Evolutionary conservation across 1,140 invertebrate genomes (phyloP), one percentile per base, ranked within the genome.

Genomic region (Proctacanthus coquilletti): DNA sequence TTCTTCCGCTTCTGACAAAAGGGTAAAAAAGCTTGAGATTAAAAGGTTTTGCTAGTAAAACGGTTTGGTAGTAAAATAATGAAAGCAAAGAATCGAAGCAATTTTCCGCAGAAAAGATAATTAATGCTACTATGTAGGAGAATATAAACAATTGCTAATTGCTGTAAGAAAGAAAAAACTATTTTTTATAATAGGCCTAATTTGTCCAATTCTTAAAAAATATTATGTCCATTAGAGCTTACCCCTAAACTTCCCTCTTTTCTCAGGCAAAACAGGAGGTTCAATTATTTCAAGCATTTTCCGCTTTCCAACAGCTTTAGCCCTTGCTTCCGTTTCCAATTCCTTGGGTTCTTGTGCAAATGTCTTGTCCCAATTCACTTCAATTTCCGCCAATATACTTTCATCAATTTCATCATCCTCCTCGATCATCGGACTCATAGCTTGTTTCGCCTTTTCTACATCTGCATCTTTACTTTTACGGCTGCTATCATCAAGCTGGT

Each of bases 381-480:
- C 13, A n/a, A 21, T 32, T 8, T 42, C 17, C 5, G 21, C 40
- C 17, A 36, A 35, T n/a, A n/a, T n/a, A n/a, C n/a, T n/a, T 20
- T 36, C 27, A 2, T 42, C 33, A 14, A 10, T 10, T 21, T 35
- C 32, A 19, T 42, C 37, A 35, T 21, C 23, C 23, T 15, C 13
- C 11, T 32, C 36, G 21, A 37, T 36, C 3, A 21, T 34, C 18
- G 36, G 3, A 0, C 15, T 29, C 18, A 1, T 21, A 13, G 18
- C 18, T 9, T 21, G 8, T n/a, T 10, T 18, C 21, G 5, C 21
- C 14, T 34, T 14, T 1, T 33, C 19, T 23, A 50, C 42, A 39
- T 56, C 34, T 1, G 52, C n/a, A n/a, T 47, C 42, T 1, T 53
- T 53, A 20, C 56, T 56, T 18, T 56, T 52, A 25, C 42, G n/a